These are phyloP conservation scores for Lichenostomus cassidix DNA, from an alignment of 2,113 vertebrate genomes.

Conservation along the genomic window DNA sequence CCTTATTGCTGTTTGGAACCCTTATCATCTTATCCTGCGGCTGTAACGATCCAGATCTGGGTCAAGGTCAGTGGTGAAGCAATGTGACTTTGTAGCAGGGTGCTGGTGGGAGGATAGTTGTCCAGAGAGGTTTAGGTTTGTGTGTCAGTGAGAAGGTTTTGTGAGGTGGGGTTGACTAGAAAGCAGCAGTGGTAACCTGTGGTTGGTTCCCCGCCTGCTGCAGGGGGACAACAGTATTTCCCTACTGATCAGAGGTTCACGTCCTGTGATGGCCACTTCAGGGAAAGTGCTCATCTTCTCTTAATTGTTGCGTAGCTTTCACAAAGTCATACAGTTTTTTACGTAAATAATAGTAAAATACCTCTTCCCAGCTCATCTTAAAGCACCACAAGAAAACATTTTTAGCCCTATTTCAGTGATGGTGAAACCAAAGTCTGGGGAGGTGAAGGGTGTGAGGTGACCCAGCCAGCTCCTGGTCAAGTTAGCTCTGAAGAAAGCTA, in stretches of 20 bases:
- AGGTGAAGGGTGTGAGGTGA: background rate
- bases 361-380: background rate
- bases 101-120: background rate
- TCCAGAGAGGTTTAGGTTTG: background rate
- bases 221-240: background rate
- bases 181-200: background rate
- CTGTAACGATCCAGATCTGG: accelerated
- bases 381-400: background rate
- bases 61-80: background rate
- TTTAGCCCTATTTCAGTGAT: background rate
- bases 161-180: background rate
- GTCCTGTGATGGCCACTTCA: background rate
- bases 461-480: background rate
- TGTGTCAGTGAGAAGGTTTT: accelerated
- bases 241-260: background rate
- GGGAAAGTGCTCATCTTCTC: background rate
- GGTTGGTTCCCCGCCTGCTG: accelerated
- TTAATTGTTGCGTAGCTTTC: background rate
- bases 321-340: background rate
- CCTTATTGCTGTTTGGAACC: too few relatives aligned
- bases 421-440: background rate
- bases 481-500: background rate
- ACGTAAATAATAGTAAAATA: background rate
- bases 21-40: background rate
- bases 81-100: background rate